Evolutionary conservation across 2,888 invertebrate species (phyloP).

Genomic region (Empis stercorea): DNA sequence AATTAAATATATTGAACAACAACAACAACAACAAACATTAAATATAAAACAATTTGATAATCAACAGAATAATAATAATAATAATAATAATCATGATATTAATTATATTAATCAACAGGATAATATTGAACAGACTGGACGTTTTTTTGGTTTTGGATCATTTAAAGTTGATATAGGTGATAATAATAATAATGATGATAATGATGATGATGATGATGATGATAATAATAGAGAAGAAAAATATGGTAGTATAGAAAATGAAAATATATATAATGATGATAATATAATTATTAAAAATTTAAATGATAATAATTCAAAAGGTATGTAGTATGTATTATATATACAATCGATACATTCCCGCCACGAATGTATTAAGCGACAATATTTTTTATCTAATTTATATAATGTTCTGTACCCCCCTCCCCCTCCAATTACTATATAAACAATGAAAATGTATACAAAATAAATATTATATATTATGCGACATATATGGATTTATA

Average conservation of each 20-base stretch:
- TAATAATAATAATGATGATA: background rate
- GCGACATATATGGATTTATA: too few species aligned
- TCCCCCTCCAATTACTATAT: too few species aligned
- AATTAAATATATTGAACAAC: background rate
- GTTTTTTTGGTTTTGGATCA: slow-evolving; percentile 10
- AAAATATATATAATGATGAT: background rate
- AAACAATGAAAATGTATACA: too few species aligned
- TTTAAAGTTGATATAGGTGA: slow-evolving; percentile 1
- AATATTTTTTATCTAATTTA: too few species aligned
- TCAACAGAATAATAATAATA: background rate
- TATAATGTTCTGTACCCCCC: too few species aligned
- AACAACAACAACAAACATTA: slow-evolving; percentile 2
- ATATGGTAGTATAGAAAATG: too few species aligned
- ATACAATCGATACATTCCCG: too few species aligned
- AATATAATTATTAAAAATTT: background rate
- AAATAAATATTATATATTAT: too few species aligned
- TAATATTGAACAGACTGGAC: slow-evolving; percentile 3
- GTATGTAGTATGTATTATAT: too few species aligned
- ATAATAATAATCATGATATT: too few species aligned
- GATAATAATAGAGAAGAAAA: background rate
- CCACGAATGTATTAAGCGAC: too few species aligned
- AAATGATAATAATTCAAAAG: background rate
- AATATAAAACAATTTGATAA: background rate
- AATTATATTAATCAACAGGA: too few species aligned
- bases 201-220: background rate